Evolutionary conservation across 2,888 invertebrate species (phyloP), one percentile per base, ranked within the genome.

Genomic region (Ellobium chinense): DNA sequence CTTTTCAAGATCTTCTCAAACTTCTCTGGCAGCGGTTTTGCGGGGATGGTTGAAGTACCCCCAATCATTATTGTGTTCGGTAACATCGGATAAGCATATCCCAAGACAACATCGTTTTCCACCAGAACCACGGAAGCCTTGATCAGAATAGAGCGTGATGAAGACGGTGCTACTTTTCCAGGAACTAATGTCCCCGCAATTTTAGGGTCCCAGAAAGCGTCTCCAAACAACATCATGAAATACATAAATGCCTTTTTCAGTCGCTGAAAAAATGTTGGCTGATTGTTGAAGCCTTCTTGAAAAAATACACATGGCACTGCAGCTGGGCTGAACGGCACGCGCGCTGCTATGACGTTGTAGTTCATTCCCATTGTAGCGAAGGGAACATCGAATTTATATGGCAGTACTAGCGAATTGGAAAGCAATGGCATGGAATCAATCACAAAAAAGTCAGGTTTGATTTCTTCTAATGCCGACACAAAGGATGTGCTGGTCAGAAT

Each of bases 11-110:
- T 82, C 0, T 54, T 31, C 66, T 83, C 62, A 34, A 87, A 58
- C 18, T 83, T 77, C 2, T 29, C 65, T n/a, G 83, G 78, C 1
- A 89, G 78, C 29, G 79, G 72, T 9, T 81, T 80, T 0, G 85
- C 69, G 7, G 84, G 78, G 27, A 65, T 58, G 18, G 83, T 78
- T 0, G 81, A 69, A 9, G 86, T 29, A 9, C 86, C 86, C 18
- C 87, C 87, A 39, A 86, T 82, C 46, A 62, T 56, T 14, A 83
- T 82, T 7, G 83, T 69, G 60, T 88, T 85, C 2, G 86, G 54
- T 12, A 84, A 62, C 4, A 34, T 58, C 21, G 83, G 82, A 5
- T 86, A 63, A 21, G 84, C 78, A 5, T 82, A 79, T 2, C 65
- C 79, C n/a, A 88, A 46, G 0, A 86, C 63, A 31, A 68, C 66